Base-by-base conservation (phyloP, 2,888 invertebrate genomes). In the Phyllotreta cruciferae region DNA sequence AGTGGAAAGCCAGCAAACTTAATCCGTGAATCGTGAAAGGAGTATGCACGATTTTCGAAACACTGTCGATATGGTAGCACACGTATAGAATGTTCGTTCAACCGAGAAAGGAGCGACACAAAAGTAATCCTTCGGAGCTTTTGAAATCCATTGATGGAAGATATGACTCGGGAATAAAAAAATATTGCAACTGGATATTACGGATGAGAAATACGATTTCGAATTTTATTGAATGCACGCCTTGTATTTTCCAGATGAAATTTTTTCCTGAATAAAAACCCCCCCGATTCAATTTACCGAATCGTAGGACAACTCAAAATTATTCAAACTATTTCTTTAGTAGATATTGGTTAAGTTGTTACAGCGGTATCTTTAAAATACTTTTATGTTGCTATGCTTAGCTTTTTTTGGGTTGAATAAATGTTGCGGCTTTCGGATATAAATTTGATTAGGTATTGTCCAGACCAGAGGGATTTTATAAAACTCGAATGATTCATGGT, bases 81-180 rank as follows among this genome's bases (percentile, higher is more conserved):
- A 49, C 55, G 37, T 38, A 60, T 60, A 39, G 60, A 60, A 64
- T 60, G 56, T 52, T 53, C 60, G 52, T 24, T 52, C 60, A 47
- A 56, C 56, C 64, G 60, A 52, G 53, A 56, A 62, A 64, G 52
- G 41, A 47, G 45, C 35, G 41, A 50, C 52, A 52, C 45, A 52
- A 56, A 56, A 60, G 56, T 64, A 64, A 64, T 64, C 64, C 64
- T 64, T 60, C 45, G 8, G 60, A 55, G 56, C 39, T 64, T 60
- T 42, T 49, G 9, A 57, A 52, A 53, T 39, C 56, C 45, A 39
- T 62, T 53, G 57, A 53, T 50, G 52, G 56, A 14, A 57, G 57
- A 58, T 58, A 58, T 58, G 58, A 58, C 38, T 50, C 37, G 49
- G 49, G 50, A 50, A 58, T 42, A 42, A 58, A 58, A 57, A 49